Evolutionary conservation across 2,888 invertebrate species (phyloP), one percentile per base, ranked within the genome.

Genomic region (Muschampia plurimacula): DNA sequence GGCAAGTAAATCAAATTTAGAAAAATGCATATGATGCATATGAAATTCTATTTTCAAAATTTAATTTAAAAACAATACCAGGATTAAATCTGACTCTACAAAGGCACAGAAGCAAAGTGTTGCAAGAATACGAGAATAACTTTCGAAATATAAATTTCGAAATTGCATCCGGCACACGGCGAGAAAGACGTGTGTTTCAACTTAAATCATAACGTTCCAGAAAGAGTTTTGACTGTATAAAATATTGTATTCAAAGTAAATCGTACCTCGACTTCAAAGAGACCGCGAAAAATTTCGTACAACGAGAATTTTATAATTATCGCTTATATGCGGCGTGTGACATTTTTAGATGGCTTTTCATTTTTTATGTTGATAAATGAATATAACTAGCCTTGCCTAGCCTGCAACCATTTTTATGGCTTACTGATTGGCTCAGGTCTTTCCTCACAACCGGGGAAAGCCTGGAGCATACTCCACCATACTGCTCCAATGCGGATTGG

Each of bases 61-160:
- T 62, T 62, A 49, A 70, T 55, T 64, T n/a, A 65, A 46, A 65
- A 70, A 68, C 55, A 68, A 69, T 59, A 64, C 52, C 12, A 64
- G 32, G 22, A 55, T 55, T 55, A 55, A 55, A 10, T 55, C 10
- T 55, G 55, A 65, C 52, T 70, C 64, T 65, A 59, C 46, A 65
- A 70, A 64, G 55, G 55, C 36, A 59, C 44, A 49, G 55, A 36
- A 60, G 44, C 65, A 10, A 28, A 59, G 62, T 62, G 46, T 71
- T 36, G 39, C 59, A 55, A 64, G 49, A 41, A 49, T 59, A 65
- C 49, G 59, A 49, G 57, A 66, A 71, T 66, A 71, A 70, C 66
- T 60, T 70, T 71, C 60, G 46, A 71, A 60, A 49, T 71, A 71
- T 71, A 66, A 71, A 66, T 71, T 71, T 66, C 49, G 49, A 66